A percentile compares a stretch with the other conserved stretches of the same genome.
phyloP scores from a whole-genome alignment of 2,113 vertebrate genomes.

The Callipepla squamata region DNA sequence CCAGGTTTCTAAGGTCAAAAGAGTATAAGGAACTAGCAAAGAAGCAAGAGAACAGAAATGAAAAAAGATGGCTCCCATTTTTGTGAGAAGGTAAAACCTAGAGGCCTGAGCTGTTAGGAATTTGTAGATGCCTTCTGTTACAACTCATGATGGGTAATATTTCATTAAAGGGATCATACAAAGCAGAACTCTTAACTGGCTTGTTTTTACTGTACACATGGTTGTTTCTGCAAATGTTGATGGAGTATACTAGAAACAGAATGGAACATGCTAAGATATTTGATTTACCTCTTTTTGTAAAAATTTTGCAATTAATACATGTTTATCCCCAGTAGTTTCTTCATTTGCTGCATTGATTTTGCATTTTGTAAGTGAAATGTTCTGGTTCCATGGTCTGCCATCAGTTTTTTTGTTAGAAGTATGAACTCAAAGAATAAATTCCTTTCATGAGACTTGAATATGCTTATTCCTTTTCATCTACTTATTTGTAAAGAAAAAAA shows the following conservation, averaged over 20 bases:
- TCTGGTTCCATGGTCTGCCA: neutral
- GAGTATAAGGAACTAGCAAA: conserved; percentile 76
- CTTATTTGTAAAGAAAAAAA: neutral
- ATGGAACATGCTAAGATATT: neutral
- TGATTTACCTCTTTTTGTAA: neutral
- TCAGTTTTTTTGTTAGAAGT: neutral
- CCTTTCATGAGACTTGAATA: neutral
- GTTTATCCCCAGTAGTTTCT: neutral
- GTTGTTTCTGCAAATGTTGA: neutral
- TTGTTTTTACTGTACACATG: neutral
- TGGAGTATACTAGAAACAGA: neutral
- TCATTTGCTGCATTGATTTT: neutral
- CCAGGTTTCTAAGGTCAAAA: conserved; percentile 83
- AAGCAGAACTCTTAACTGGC: neutral
- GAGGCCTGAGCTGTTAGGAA: neutral
- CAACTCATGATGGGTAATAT: neutral
- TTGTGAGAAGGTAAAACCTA: conserved; percentile 51
- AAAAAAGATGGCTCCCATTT: conserved; percentile 78
- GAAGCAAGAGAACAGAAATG: conserved; percentile 68
- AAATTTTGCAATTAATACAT: neutral
- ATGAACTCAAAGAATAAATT: neutral
- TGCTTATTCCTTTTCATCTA: neutral
- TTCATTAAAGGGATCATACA: neutral
- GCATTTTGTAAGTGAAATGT: neutral
- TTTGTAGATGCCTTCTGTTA: neutral